Evolutionary conservation across 2,797 vertebrate species (phyloP), one percentile per base, ranked within the genome.

Genomic region (Lindbergichthys nudifrons): DNA sequence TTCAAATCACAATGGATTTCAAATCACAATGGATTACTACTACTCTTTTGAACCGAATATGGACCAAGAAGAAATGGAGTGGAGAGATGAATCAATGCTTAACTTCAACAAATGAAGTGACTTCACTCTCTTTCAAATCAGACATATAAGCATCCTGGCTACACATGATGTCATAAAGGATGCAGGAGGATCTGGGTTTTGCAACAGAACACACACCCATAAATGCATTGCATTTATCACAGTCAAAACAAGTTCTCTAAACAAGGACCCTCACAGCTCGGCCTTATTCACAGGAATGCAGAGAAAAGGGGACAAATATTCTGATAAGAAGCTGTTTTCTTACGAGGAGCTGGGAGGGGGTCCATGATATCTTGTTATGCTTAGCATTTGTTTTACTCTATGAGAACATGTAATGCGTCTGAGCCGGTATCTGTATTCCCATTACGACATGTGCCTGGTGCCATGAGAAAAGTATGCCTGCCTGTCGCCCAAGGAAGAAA

Each of bases 251-350:
- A 69, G 62, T 50, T 60, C 69, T 67, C 41, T 16, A 67, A 85
- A 76, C 90, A 90, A 89, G 86, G 89, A 86, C 85, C 81, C 83
- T 89, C 51, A 19, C 62, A 70, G 80, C 77, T 80, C 70, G 21
- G 70, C 63, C 41, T 23, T 36, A 46, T 72, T 84, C 81, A 76
- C 76, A 75, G 80, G 87, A 91, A 88, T 84, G 78, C 19, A 21
- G 82, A 77, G 80, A 91, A 88, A 83, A 83, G 76, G 26, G 72
- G 72, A 81, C 87, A 91, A 92, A 85, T 83, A 87, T 81, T 87
- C 83, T 81, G 92, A 94, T 93, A 93, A 93, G 87, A 65, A 45
- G 43, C 59, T 92, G 93, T 92, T 94, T 93, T 92, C 86, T 88
- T 87, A 83, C 16, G 21, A 70, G 75, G 72, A 41, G 77, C 83